A percentile compares a stretch with the other conserved stretches of the same genome.
Evolutionary conservation across 2,888 invertebrate species (phyloP).

Genomic region (Anticlea derivata): DNA sequence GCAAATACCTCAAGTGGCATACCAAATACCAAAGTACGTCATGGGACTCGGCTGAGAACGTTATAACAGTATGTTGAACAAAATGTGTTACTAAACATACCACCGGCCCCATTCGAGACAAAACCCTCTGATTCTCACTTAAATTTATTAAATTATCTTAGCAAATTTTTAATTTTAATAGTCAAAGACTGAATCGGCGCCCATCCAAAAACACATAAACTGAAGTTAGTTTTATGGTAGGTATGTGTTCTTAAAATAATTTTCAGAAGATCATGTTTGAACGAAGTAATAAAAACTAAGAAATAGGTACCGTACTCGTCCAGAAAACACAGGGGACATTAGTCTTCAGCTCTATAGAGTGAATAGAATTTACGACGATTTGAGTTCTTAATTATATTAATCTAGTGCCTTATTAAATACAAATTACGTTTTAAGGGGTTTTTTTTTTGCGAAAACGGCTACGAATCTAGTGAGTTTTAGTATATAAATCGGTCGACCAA

Average conservation of each 20-base stretch:
- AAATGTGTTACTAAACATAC: constrained; percentile 44
- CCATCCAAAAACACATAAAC: too few relatives aligned
- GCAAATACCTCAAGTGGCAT: constrained; percentile 92
- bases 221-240: too few relatives aligned
- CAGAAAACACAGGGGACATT: too few relatives aligned
- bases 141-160: not conserved
- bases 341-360: not conserved
- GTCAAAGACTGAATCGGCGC: too few relatives aligned
- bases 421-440: constrained; percentile 33
- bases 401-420: constrained; percentile 31
- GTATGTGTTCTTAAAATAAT: too few relatives aligned
- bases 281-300: too few relatives aligned
- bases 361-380: not conserved
- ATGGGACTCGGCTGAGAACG: constrained; percentile 89
- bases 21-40: constrained; percentile 93
- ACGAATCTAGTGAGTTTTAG: constrained; percentile 25
- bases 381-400: not conserved
- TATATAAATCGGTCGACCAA: constrained; percentile 28
- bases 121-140: constrained; percentile 19
- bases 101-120: constrained; percentile 49
- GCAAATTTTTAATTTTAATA: too few relatives aligned
- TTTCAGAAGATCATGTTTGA: too few relatives aligned
- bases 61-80: constrained; percentile 27
- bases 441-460: constrained; percentile 11
- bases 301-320: too few relatives aligned